These are phyloP conservation scores for Cecidostiba fungosa DNA, from an alignment of 2,888 invertebrate genomes.

Conservation along the genomic window DNA sequence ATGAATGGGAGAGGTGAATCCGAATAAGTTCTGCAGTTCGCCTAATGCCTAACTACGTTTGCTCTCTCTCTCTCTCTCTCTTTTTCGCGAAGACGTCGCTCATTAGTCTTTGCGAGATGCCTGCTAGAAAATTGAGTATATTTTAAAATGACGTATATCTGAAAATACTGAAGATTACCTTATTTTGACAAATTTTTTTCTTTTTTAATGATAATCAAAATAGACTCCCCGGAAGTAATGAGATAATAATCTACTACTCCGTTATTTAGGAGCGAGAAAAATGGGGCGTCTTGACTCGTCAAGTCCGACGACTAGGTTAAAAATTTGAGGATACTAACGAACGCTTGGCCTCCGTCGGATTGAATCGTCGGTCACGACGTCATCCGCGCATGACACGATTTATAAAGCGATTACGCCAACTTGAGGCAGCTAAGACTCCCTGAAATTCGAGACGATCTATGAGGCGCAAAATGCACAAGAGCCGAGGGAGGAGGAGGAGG, in stretches of 20 bases:
- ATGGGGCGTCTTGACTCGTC: background rate
- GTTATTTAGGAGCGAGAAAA: background rate
- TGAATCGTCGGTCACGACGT: conserved; percentile 39
- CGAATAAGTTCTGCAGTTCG: conserved; percentile 6
- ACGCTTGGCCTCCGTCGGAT: background rate
- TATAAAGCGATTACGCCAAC: conserved; percentile 64
- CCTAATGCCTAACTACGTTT: background rate
- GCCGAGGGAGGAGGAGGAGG: conserved; percentile 65
- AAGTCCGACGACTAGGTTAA: too few species aligned
- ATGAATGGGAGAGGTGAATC: background rate
- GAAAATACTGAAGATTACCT: too few species aligned
- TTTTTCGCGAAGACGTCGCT: background rate
- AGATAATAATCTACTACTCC: background rate
- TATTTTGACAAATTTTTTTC: too few species aligned
- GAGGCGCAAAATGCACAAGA: conserved; percentile 77
- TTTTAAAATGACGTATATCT: too few species aligned
- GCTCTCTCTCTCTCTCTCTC: background rate
- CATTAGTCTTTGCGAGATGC: background rate
- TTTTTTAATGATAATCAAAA: background rate
- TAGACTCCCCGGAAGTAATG: background rate
- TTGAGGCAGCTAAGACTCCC: conserved; percentile 56
- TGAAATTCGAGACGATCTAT: conserved; percentile 75
- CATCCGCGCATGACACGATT: conserved; percentile 55
- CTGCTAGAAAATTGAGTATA: too few species aligned
- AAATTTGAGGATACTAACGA: background rate